Base-by-base conservation (phyloP, 1,140 invertebrate species). In the Scaptomyza montana region DNA sequence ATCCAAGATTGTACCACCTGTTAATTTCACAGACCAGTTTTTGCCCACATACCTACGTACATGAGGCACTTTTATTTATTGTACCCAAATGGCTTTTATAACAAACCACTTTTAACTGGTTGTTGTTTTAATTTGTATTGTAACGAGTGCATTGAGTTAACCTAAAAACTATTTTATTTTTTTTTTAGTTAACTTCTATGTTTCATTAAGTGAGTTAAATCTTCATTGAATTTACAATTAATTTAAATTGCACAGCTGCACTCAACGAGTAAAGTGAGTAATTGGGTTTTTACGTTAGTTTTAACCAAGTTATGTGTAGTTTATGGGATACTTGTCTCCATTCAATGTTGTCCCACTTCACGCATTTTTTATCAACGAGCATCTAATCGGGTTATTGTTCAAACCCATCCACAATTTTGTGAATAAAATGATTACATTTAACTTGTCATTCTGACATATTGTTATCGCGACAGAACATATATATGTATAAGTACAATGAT, bases 391-490 rank as follows among this genome's bases (percentile, higher is more conserved):
- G 5, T 3, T 5, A 1, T 10, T 30, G 41, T 30, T 8, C 21
- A 45, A 13, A 19, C 39, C 39, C 43, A 21, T 13, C 9, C 3
- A 5, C 12, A 36, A 19, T 49, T 33, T 19, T 5, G 5, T 10
- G 46, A 30, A 70, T 51, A 51, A 64, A 43, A n/a, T 65, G 54
- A 67, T 72, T 67, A 60, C 49, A 54, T 36, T 60, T 53, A 53
- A 54, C 49, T 56, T 28, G 46, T 51, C 68, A 59, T 49, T 41
- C 25, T 5, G 5, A 19, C 19, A 53, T 41, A 64, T 70, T 43
- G 30, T 43, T 33, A 12, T 12, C 49, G 39, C 25, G 9, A n/a
- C 21, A 5, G 6, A 33, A 43, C 13, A 30, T 28, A 36, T 30
- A 56, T 46, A 47, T 56, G 12, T 25, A 43, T 45, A 30, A 21